Conservation (phyloP, 1,140 invertebrate species). For the Drosophila malerkotliana region DNA sequence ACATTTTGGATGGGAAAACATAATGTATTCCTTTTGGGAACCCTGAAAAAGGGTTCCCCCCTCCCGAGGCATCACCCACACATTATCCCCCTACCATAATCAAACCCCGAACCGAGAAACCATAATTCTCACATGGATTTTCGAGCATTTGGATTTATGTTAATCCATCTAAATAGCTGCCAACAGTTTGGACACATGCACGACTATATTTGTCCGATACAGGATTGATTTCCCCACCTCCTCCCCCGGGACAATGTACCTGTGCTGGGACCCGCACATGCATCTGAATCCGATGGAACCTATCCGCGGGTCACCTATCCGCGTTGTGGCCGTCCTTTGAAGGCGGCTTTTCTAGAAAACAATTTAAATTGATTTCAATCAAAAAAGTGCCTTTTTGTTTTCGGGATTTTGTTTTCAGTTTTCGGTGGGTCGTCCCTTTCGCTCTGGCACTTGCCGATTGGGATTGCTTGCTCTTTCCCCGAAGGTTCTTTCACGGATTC, state of each 20-base stretch:
- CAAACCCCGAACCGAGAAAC: background rate
- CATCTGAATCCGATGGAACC: conserved; percentile 66
- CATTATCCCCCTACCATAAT: conserved; percentile 16
- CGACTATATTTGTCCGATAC: conserved; percentile 67
- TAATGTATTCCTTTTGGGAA: too few species aligned
- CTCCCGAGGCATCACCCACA: conserved; percentile 36
- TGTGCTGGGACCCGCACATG: conserved; percentile 48
- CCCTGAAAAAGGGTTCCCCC: too few species aligned
- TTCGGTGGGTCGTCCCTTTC: conserved; percentile 29
- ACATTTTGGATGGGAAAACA: too few species aligned
- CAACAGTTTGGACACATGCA: conserved; percentile 71
- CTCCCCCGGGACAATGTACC: conserved; percentile 11
- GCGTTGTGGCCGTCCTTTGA: conserved; percentile 48
- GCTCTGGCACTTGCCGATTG: conserved; percentile 60
- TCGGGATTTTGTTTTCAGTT: conserved; percentile 62
- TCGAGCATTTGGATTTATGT: conserved; percentile 60
- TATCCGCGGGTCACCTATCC: conserved; percentile 29
- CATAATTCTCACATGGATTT: conserved; percentile 71
- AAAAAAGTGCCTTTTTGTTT: conserved; percentile 78
- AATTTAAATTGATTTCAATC: conserved; percentile 83
- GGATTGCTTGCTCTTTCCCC: conserved; percentile 50
- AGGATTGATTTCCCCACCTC: conserved; percentile 47
- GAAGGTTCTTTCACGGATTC: conserved; percentile 35
- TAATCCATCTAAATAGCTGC: conserved; percentile 79
- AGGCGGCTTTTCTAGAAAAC: conserved; percentile 76